phyloP scores from a whole-genome alignment of 2,888 invertebrate species.

The Psococerastis gibbosa region DNA sequence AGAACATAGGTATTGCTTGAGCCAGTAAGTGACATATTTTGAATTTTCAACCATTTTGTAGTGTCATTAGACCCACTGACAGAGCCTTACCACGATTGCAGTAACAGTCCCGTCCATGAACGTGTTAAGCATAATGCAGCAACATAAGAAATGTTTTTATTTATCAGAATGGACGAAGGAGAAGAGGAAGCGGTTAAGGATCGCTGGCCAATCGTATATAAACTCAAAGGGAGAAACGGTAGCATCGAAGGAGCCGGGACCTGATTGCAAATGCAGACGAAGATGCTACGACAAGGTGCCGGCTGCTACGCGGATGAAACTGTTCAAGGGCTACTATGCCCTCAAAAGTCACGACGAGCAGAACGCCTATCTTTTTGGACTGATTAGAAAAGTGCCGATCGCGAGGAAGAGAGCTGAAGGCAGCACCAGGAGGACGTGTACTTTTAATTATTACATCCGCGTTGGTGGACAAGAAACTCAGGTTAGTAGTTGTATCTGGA shows the following conservation, averaged over 20 bases:
- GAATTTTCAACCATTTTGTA: too few species aligned
- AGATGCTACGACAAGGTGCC: slow-evolving; percentile 33
- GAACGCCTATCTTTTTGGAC: slow-evolving; percentile 37
- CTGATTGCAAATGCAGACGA: slow-evolving; percentile 34
- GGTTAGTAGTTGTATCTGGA: too few species aligned
- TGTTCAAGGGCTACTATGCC: slow-evolving; percentile 35
- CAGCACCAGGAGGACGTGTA: slow-evolving; percentile 34
- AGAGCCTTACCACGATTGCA: too few species aligned
- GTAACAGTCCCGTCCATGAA: too few species aligned
- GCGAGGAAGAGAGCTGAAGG: slow-evolving; percentile 35
- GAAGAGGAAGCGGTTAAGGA: slow-evolving; percentile 34
- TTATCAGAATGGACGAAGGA: slow-evolving; percentile 37
- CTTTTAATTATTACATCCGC: slow-evolving; percentile 35
- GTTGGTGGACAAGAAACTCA: slow-evolving; percentile 35
- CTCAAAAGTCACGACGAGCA: slow-evolving; percentile 38
- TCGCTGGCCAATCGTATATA: slow-evolving; percentile 34
- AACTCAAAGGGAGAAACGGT: slow-evolving; percentile 37
- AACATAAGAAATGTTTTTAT: background rate
- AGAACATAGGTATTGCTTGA: too few species aligned
- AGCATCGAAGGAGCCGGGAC: slow-evolving; percentile 33
- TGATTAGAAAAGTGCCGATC: slow-evolving; percentile 36
- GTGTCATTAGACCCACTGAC: too few species aligned
- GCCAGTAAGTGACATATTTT: too few species aligned
- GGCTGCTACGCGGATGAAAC: slow-evolving; percentile 31
- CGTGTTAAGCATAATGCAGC: background rate